Evolutionary conservation across 1,140 invertebrate genomes (phyloP).

Genomic region (Drosophila pruinosa): DNA sequence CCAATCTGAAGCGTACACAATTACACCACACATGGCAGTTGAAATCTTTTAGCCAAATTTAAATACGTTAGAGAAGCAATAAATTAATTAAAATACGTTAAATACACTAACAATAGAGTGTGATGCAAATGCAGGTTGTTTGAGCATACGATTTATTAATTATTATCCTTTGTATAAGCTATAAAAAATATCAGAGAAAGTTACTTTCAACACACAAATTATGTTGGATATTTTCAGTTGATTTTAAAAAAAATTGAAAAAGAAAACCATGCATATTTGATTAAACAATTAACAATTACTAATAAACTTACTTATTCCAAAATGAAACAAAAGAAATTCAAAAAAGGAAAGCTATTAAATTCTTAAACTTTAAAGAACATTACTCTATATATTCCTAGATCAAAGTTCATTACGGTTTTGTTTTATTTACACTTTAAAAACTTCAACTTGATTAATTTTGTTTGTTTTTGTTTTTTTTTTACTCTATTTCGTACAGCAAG

Average conservation of each 20-base stretch:
- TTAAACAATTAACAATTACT: slow-evolving; percentile 46
- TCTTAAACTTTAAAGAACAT: slow-evolving; percentile 9
- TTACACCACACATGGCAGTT: neutral
- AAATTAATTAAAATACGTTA: slow-evolving; percentile 55
- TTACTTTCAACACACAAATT: slow-evolving; percentile 24
- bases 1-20: neutral
- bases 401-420: neutral
- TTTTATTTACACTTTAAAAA: slow-evolving; percentile 20
- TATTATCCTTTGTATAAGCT: slow-evolving; percentile 10
- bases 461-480: slow-evolving; percentile 39
- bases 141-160: slow-evolving; percentile 11
- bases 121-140: slow-evolving; percentile 43
- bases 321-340: slow-evolving; percentile 26
- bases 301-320: slow-evolving; percentile 72
- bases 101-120: slow-evolving; percentile 33
- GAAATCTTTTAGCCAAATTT: slow-evolving; percentile 31
- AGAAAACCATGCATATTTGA: slow-evolving; percentile 41
- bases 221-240: slow-evolving; percentile 24
- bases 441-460: slow-evolving; percentile 23
- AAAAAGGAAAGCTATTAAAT: slow-evolving; percentile 7
- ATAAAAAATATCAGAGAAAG: slow-evolving; percentile 1
- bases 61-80: slow-evolving; percentile 64
- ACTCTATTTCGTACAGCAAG: slow-evolving; percentile 60
- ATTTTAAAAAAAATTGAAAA: neutral
- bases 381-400: neutral